Evolutionary conservation across 2,888 invertebrate genomes (phyloP).

Genomic region (Gymnosoma rotundatum): DNA sequence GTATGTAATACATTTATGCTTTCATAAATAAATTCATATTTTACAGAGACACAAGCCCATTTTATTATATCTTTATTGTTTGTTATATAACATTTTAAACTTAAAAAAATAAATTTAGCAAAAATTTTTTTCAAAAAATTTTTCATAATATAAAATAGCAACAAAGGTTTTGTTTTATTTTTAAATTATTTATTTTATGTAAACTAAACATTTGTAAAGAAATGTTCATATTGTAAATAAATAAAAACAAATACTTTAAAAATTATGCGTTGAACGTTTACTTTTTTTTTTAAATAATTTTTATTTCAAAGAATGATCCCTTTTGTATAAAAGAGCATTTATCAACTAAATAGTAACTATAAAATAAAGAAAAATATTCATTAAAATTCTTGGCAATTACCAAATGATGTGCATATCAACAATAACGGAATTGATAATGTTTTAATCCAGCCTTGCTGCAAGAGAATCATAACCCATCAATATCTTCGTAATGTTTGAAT

Average conservation of each 20-base stretch:
- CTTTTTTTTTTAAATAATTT: constrained; percentile 39
- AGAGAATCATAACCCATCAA: too few species aligned
- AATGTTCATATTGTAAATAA: constrained; percentile 58
- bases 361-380: constrained; percentile 33
- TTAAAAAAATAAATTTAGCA: constrained; percentile 38
- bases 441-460: too few species aligned
- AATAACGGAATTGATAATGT: neutral
- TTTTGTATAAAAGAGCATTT: constrained; percentile 37
- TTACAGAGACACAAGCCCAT: constrained; percentile 5
- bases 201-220: constrained; percentile 61
- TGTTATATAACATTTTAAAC: constrained; percentile 32
- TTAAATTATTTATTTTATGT: constrained; percentile 18
- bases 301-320: constrained; percentile 25
- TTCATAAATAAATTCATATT: constrained; percentile 53
- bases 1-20: constrained; percentile 38
- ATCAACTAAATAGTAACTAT: constrained; percentile 57
- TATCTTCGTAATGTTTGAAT: too few species aligned
- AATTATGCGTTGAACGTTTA: constrained; percentile 65
- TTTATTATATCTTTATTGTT: constrained; percentile 11
- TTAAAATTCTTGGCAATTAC: constrained; percentile 14
- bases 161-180: constrained; percentile 38
- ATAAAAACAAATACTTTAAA: constrained; percentile 61
- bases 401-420: neutral
- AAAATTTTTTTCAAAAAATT: constrained; percentile 48
- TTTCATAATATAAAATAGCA: constrained; percentile 59